A percentile compares a stretch with the other conserved stretches of the same genome.
phyloP scores from a whole-genome alignment of 2,113 vertebrate genomes.

The Lampris incognitus region DNA sequence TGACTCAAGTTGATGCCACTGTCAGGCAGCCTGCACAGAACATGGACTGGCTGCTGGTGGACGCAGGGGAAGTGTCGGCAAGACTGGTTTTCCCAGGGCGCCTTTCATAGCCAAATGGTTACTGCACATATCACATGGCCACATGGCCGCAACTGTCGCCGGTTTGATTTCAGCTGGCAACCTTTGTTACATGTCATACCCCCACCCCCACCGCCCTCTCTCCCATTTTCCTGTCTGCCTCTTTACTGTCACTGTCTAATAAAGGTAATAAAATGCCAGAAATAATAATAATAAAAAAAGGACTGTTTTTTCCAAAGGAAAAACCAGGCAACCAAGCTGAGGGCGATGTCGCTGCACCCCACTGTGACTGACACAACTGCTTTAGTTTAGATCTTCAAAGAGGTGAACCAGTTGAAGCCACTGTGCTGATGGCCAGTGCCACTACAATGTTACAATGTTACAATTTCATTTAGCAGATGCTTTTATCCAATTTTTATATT shows the following conservation, averaged over 20 bases:
- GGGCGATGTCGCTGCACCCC: slow-evolving; percentile 5
- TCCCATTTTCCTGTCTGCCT: too few relatives aligned
- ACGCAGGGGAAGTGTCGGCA: slow-evolving; percentile 47
- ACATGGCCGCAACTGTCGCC: too few relatives aligned
- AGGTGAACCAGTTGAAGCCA: slow-evolving; percentile 18
- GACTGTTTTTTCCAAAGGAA: too few relatives aligned
- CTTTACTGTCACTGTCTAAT: too few relatives aligned
- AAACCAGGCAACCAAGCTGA: slow-evolving; percentile 13
- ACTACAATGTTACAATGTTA: slow-evolving; percentile 2
- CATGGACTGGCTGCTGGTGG: slow-evolving; percentile 85
- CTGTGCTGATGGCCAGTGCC: slow-evolving; percentile 9
- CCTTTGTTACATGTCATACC: too few relatives aligned
- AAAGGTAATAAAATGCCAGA: too few relatives aligned
- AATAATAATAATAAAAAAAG: too few relatives aligned
- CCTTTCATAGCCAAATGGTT: slow-evolving; percentile 29
- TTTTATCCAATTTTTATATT: too few relatives aligned
- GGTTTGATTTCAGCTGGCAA: too few relatives aligned
- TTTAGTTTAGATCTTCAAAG: neutral
- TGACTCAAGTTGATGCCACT: slow-evolving; percentile 85
- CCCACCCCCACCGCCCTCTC: too few relatives aligned
- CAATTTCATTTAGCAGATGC: too few relatives aligned
- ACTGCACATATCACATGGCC: too few relatives aligned
- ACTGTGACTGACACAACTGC: slow-evolving; percentile 1
- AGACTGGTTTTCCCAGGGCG: slow-evolving; percentile 17
- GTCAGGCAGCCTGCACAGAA: slow-evolving; percentile 90